Percentiles rank a stretch among this genome's conserved stretches.
Conservation (phyloP, 2,797 vertebrate species). For the Telmatherina bonti region DNA sequence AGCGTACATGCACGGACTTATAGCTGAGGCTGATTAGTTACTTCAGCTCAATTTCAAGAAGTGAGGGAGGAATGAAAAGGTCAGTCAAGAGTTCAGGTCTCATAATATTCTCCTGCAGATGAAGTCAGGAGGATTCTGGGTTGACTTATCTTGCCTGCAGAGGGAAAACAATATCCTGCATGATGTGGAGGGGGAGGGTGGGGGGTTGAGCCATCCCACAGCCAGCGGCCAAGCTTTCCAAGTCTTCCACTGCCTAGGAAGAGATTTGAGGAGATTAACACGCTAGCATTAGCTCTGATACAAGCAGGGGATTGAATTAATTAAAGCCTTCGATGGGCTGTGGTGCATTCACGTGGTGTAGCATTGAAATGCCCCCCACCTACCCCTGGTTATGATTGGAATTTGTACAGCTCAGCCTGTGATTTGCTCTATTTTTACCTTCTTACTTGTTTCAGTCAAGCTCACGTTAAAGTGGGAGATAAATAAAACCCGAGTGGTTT, state of each 20-base stretch:
- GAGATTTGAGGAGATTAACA: constrained; percentile 87
- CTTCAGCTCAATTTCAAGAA: constrained; percentile 24
- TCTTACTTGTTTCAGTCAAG: constrained; percentile 65
- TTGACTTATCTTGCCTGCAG: constrained; percentile 52
- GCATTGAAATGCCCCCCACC: constrained; percentile 68
- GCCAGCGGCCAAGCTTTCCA: constrained; percentile 84
- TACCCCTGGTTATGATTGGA: constrained; percentile 73
- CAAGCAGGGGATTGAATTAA: constrained; percentile 86
- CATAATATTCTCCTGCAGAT: constrained; percentile 46
- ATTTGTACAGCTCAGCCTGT: constrained; percentile 70
- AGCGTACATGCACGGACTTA: not conserved
- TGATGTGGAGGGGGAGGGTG: constrained; percentile 76
- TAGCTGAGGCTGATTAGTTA: constrained; percentile 7
- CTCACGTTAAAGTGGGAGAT: constrained; percentile 74
- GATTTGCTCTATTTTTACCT: constrained; percentile 79
- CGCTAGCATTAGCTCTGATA: constrained; percentile 81
- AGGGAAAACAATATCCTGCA: constrained; percentile 69
- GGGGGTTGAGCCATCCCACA: constrained; percentile 80
- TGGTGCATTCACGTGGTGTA: constrained; percentile 68
- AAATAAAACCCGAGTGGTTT: constrained; percentile 64
- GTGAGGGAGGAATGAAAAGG: constrained; percentile 6
- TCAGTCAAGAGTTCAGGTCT: constrained; percentile 43
- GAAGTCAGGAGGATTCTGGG: constrained; percentile 47
- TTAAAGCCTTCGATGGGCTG: constrained; percentile 80
- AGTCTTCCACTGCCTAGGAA: constrained; percentile 79